These are phyloP conservation scores for Trichomycterus rosablanca DNA, from an alignment of 2,113 vertebrate species.

Conservation along the genomic window DNA sequence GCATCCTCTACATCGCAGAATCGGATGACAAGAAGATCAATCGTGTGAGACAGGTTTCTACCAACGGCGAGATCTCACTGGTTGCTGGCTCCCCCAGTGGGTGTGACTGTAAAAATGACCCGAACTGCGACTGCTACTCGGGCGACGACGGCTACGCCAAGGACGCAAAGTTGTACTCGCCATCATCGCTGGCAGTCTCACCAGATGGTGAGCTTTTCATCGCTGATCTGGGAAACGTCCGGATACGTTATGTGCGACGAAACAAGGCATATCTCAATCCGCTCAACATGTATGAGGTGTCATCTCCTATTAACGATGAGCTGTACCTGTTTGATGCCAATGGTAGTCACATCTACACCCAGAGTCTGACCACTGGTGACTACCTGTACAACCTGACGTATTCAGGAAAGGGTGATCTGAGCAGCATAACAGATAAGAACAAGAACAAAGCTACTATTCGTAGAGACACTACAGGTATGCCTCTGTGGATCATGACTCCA, in stretches of 20 bases:
- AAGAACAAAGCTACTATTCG: constrained; percentile 83
- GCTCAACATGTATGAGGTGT: constrained; percentile 91
- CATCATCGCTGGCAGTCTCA: constrained; percentile 87
- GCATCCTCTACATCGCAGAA: constrained; percentile 89
- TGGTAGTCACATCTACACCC: constrained; percentile 90
- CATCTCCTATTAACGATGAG: constrained; percentile 91
- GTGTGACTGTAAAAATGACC: constrained; percentile 95
- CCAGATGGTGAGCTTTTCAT: constrained; percentile 90
- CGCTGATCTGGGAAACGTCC: constrained; percentile 90
- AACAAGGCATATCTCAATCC: constrained; percentile 91
- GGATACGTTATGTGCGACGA: constrained; percentile 88
- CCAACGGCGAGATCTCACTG: constrained; percentile 88
- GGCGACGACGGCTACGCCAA: constrained; percentile 95
- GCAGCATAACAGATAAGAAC: constrained; percentile 86
- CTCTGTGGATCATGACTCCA: constrained; percentile 88
- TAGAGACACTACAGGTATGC: constrained; percentile 88
- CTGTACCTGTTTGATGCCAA: constrained; percentile 94
- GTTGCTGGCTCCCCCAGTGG: constrained; percentile 89
- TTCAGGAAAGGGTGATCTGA: constrained; percentile 80
- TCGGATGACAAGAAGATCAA: constrained; percentile 97
- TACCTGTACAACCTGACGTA: constrained; percentile 95
- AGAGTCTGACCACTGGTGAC: constrained; percentile 92
- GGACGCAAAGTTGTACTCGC: constrained; percentile 88
- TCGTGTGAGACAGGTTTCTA: constrained; percentile 89
- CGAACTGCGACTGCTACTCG: constrained; percentile 95